phyloP scores from a whole-genome alignment of 2,113 vertebrate genomes.

The Atractosteus spatula region DNA sequence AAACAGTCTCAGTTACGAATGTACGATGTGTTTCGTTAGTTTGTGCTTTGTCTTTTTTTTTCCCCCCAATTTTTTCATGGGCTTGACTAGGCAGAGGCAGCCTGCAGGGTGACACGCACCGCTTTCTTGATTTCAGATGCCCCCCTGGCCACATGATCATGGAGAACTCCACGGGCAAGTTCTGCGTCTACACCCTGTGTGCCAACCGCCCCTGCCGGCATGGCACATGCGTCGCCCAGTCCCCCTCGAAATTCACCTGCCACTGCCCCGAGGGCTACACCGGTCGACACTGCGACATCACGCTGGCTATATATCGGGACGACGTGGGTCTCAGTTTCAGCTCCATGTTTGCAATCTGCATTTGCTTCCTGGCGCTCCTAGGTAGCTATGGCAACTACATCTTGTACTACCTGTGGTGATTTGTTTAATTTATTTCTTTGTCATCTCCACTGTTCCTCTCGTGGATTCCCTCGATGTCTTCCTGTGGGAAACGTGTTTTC shows the following conservation, averaged over 20 bases:
- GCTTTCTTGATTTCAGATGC: conserved; percentile 59
- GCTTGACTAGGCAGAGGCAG: too few relatives aligned
- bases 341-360: conserved; percentile 81
- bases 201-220: conserved; percentile 73
- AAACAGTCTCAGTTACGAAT: not conserved
- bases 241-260: conserved; percentile 72
- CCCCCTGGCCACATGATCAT: conserved; percentile 74
- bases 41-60: conserved; percentile 26
- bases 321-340: conserved; percentile 82
- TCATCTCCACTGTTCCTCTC: conserved; percentile 25
- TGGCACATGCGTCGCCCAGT: conserved; percentile 76
- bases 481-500: conserved; percentile 17
- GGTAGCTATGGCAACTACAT: conserved; percentile 73
- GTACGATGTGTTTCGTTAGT: not conserved
- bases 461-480: conserved; percentile 1
- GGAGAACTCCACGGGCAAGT: conserved; percentile 71
- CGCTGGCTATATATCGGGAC: conserved; percentile 71
- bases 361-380: conserved; percentile 82
- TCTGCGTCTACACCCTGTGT: conserved; percentile 75
- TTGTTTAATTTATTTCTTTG: not conserved
- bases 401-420: conserved; percentile 57
- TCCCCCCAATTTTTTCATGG: conserved; percentile 10
- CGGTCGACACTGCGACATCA: conserved; percentile 74
- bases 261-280: conserved; percentile 74
- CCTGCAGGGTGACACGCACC: too few relatives aligned